Evolutionary conservation across 1,140 invertebrate genomes (phyloP), one percentile per base, ranked within the genome.

Genomic region (Microplitis demolitor): DNA sequence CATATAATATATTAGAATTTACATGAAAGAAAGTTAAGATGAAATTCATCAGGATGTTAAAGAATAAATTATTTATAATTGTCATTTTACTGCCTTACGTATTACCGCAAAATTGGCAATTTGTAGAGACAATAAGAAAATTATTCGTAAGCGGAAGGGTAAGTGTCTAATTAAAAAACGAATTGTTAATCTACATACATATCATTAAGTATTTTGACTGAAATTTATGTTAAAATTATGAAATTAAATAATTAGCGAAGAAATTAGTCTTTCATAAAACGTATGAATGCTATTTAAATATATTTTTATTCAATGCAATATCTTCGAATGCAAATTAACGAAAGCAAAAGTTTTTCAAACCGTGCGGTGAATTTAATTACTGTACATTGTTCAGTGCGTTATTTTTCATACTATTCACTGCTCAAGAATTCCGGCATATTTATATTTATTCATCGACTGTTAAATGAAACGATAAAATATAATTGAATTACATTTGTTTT

Each of bases 401-500:
- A 33, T 35, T 53, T 14, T 51, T 62, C 8, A 24, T 53, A 51
- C 14, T 37, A 33, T 24, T 37, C 11, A 8, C 11, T 5, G 11
- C 6, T 8, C 0, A 39, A 39, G 39, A 39, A 39, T 39, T 8
- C 5, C 2, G 5, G 2, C 5, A 39, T 39, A 8, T 8, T 39
- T 39, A 39, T 6, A 39, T 39, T 39, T 39, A 6, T 39, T 39
- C 5, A 0, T 39, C 5, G 39, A 11, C 11, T 6, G 11, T 6
- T 6, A 45, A 45, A 45, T 9, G 39, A 45, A 45, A 45, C 6
- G 39, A 8, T 2, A 11, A 45, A 45, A 45, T 9, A 5, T 6
- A 45, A 45, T 45, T 45, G 6, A 39, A 31, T 39, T 67, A 8
- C 39, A 54, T 53, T 35, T 71, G 61, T 60, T 67, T 53, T 67